Evolutionary conservation across 2,797 vertebrate genomes (phyloP), one percentile per base, ranked within the genome.

Genomic region (Spea hammondii): DNA sequence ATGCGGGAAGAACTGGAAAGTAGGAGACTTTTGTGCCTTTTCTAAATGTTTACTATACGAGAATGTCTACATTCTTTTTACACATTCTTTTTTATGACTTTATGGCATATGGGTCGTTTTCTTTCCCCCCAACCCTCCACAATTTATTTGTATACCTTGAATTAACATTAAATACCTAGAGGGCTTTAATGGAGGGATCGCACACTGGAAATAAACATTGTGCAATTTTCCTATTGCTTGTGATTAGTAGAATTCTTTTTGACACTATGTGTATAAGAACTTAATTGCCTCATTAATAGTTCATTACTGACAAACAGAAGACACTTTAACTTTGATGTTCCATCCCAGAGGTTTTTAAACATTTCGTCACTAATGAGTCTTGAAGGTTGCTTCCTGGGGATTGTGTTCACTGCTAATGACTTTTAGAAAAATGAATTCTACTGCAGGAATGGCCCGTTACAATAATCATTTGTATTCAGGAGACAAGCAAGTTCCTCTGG

Each of bases 241-340:
- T 84, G 85, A 87, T 89, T 88, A 89, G 86, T 85, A 87, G 85
- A 87, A 87, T 85, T 88, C 86, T 89, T 84, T 84, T 85, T 84
- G 88, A 88, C 88, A 89, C 87, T 78, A 9, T 48, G 85, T 86
- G 84, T 88, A 86, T 89, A 91, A 87, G 85, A 85, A 86, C 89
- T 88, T 92, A 92, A 92, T 91, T 90, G 89, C 88, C 88, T 92
- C 89, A 90, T 93, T 92, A 92, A 91, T 92, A 88, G 89, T 88
- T 89, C 85, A 89, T 91, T 90, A 89, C 87, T 83, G 83, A 87
- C 86, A 90, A 89, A 85, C 85, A 86, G 88, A 89, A 86, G 87
- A 89, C 89, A 87, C 83, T 84, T 89, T 90, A 86, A 85, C 91
- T 92, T 90, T 92, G 91, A 92, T 90, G 88, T 68, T 57, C 86